Base-by-base conservation (phyloP, 2,888 invertebrate genomes). In the Himalopsyche japonica region DNA sequence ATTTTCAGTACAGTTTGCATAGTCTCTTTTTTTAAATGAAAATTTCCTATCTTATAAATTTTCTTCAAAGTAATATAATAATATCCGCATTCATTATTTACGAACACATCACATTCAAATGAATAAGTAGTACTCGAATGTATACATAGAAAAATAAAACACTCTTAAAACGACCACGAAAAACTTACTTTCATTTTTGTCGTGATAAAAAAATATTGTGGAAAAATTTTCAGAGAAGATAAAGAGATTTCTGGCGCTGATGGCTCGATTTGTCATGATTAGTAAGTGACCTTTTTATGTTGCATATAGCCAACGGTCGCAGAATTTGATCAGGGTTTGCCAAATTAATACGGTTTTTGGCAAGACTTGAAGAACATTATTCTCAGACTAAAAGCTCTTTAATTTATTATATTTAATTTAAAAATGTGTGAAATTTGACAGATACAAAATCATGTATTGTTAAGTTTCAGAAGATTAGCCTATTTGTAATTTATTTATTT, bases 131-230 rank as follows among this genome's bases (percentile, higher is more conserved):
- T 4, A 43, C 15, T 43, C 43, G 0, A 15, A 43, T 43, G 43
- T 15, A 15, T 43, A 15, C 15, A 15, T 3, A 43, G 70, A 30
- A 70, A 83, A 83, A 83, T 80, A 83, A 80, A 83, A 76, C 80
- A 80, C 76, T 32, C 70, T 32, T 76, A 83, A 80, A 27, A 79
- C 76, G 83, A 83, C 83, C 48, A 76, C 80, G 83, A 83, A 30
- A 48, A 76, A 83, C 32, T 80, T 48, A 79, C 76, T 80, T 83
- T 83, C 83, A 83, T 83, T 80, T 80, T 80, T 83, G 47, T 83
- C 79, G 49, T 82, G 80, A 85, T 82, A 85, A 85, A 85, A 85
- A 85, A 76, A 85, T 84, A 82, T 84, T 80, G 80, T 47, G 57
- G 84, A 82, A 78, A 84, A 80, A 82, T 70, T 64, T 34, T 49